Evolutionary conservation across 2,797 vertebrate species (phyloP).

Genomic region (Hoplostethus mediterraneus): DNA sequence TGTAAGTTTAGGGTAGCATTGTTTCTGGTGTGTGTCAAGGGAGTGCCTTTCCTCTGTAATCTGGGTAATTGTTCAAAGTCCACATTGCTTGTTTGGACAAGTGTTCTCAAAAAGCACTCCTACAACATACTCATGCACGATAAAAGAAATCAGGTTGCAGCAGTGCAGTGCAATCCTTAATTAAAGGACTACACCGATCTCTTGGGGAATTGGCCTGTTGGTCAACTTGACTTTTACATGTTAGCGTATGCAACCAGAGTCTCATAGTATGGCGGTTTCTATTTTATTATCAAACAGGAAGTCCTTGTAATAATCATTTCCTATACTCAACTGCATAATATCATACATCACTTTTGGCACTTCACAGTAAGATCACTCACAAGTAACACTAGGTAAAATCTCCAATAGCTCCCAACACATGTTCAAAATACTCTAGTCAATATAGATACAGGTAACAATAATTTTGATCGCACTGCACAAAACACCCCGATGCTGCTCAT

Average conservation of each 20-base stretch:
- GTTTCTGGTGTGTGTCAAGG: slow-evolving; percentile 24
- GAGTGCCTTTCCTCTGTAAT: slow-evolving; percentile 19
- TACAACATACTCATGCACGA: neutral
- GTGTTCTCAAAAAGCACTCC: neutral
- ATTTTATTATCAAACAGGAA: slow-evolving; percentile 70
- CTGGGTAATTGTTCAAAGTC: slow-evolving; percentile 44
- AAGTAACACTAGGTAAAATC: slow-evolving; percentile 18
- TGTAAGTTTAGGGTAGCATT: neutral
- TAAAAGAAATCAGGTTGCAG: neutral
- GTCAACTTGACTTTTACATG: no score
- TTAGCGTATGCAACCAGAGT: neutral
- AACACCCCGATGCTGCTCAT: neutral
- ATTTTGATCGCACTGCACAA: neutral
- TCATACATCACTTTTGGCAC: slow-evolving; percentile 49
- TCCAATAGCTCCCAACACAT: slow-evolving; percentile 36
- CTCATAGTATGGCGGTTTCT: neutral
- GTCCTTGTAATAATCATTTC: slow-evolving; percentile 20
- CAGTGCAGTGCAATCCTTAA: neutral
- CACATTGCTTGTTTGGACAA: slow-evolving; percentile 12
- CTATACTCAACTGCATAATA: slow-evolving; percentile 32
- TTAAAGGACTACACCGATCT: slow-evolving; percentile 6
- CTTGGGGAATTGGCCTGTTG: no score
- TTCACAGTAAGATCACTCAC: slow-evolving; percentile 29
- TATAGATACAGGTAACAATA: slow-evolving; percentile 21
- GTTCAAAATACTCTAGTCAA: slow-evolving; percentile 39